These are phyloP conservation scores for Leptinotarsa undecemlineata DNA, from an alignment of 1,140 invertebrate species.

Conservation along the genomic window DNA sequence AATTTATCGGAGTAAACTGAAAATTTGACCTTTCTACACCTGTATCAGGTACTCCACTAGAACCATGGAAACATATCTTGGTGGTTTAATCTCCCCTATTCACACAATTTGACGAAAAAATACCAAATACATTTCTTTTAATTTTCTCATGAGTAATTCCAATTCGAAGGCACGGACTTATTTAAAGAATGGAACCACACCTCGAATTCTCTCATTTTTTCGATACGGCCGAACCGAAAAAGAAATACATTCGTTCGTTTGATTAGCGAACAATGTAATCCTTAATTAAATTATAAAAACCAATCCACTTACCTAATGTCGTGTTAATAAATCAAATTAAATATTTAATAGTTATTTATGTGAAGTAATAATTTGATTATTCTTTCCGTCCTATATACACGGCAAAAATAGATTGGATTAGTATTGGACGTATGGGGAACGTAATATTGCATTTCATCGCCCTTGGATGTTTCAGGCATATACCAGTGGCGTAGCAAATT, in stretches of 20 bases:
- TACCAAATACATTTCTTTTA: not conserved
- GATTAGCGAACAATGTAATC: slow-evolving; percentile 9
- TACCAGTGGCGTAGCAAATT: slow-evolving; percentile 4
- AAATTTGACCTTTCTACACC: too few relatives aligned
- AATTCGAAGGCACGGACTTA: not conserved
- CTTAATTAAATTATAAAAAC: slow-evolving; percentile 31
- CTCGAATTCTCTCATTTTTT: not conserved
- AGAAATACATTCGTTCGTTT: not conserved
- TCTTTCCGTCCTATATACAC: slow-evolving; percentile 14
- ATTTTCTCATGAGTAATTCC: not conserved
- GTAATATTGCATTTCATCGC: slow-evolving; percentile 9
- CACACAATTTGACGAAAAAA: too few relatives aligned
- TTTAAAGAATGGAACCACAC: not conserved
- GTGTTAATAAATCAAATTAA: slow-evolving; percentile 33
- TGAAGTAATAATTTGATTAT: slow-evolving; percentile 30
- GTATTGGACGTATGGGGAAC: slow-evolving; percentile 15
- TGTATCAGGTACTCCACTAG: too few relatives aligned
- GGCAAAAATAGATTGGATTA: slow-evolving; percentile 26
- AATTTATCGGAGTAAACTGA: too few relatives aligned
- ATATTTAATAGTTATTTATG: slow-evolving; percentile 32
- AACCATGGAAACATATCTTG: too few relatives aligned
- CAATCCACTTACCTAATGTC: slow-evolving; percentile 31
- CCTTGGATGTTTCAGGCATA: slow-evolving; percentile 14
- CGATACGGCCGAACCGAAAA: not conserved
- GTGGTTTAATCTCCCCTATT: too few relatives aligned